Conservation (phyloP, 64 coral and sea anemone genomes). For the Montipora efflorescens region DNA sequence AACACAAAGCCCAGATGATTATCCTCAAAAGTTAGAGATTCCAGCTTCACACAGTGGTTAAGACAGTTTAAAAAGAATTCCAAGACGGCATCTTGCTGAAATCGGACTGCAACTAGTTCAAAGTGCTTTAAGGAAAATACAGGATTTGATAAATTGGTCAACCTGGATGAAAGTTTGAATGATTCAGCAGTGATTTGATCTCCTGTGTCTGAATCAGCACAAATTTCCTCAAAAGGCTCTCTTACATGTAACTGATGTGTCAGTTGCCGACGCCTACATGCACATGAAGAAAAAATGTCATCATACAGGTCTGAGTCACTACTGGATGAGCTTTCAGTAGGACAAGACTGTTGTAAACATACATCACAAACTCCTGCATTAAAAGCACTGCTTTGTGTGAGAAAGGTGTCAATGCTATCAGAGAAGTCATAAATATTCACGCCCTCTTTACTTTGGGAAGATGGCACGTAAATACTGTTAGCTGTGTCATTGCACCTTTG, state of each 20-base stretch:
- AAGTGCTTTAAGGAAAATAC: constrained; percentile 28
- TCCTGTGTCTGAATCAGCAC: neutral
- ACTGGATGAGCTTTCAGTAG: neutral
- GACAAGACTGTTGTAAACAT: neutral
- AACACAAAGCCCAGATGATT: constrained; percentile 49
- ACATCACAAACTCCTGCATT: neutral
- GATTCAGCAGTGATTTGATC: neutral
- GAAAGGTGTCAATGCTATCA: neutral
- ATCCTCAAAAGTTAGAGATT: constrained; percentile 48
- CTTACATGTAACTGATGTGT: neutral
- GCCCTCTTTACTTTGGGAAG: neutral
- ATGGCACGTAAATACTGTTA: neutral
- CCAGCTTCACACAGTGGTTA: constrained; percentile 21
- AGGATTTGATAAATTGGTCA: neutral
- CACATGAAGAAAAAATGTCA: constrained; percentile 1
- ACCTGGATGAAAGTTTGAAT: neutral
- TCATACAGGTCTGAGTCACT: constrained; percentile 7
- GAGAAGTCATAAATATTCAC: constrained; percentile 30
- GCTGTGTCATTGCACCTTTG: neutral
- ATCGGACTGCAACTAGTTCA: constrained; percentile 52
- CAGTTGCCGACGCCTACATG: neutral
- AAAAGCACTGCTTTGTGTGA: neutral
- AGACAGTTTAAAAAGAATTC: constrained; percentile 27
- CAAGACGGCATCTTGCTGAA: constrained; percentile 35
- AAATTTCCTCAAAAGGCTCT: neutral